These are phyloP conservation scores for Cephalopterus ornatus DNA, from an alignment of 2,113 vertebrate species.

Conservation along the genomic window DNA sequence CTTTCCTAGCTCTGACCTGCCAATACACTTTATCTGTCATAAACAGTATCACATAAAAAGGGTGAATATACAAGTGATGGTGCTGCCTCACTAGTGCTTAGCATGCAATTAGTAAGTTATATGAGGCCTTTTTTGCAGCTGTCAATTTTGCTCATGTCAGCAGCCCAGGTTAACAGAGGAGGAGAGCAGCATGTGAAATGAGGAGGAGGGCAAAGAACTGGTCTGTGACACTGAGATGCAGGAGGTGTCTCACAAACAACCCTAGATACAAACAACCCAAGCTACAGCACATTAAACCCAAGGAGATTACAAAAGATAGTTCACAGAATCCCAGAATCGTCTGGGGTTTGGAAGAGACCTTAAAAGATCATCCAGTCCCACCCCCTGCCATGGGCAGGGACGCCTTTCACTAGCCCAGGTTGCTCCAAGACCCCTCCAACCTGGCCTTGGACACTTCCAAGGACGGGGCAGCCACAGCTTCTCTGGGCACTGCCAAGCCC, in stretches of 20 bases:
- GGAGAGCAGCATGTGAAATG: background rate
- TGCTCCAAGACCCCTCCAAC: background rate
- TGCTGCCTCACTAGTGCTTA: background rate
- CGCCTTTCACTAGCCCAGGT: background rate
- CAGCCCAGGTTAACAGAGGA: background rate
- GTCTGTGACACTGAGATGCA: background rate
- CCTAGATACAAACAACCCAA: background rate
- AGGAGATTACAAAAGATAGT: background rate
- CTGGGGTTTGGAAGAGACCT: background rate
- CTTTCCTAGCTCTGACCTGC: background rate
- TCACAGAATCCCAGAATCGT: background rate
- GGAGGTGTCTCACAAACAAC: background rate
- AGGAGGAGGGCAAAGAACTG: background rate
- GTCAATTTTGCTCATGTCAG: background rate
- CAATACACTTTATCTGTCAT: background rate
- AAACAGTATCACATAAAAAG: background rate
- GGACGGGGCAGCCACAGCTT: background rate
- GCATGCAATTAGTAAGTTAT: conserved; percentile 45
- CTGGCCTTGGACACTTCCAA: background rate
- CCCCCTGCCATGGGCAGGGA: background rate
- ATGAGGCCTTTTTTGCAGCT: background rate
- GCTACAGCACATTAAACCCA: background rate
- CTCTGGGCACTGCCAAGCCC: background rate
- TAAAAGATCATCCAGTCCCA: background rate
- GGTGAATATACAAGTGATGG: background rate